Evolutionary conservation across 2,113 vertebrate species (phyloP), one percentile per base, ranked within the genome.

Genomic region (Phrynosoma blainvillii): DNA sequence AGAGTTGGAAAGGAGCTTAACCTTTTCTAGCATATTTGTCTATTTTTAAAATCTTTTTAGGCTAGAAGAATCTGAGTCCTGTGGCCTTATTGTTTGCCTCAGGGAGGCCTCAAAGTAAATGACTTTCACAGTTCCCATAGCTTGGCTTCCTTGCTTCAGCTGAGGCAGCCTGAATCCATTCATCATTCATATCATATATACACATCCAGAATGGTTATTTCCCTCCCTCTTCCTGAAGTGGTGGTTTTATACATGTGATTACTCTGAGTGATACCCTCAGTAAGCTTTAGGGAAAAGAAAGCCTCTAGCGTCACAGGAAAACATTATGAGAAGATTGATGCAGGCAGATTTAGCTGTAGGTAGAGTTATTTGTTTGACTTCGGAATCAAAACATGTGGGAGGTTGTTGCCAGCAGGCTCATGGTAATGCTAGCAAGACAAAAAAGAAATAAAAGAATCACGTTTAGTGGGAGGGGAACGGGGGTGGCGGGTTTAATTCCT

Each of bases 71-170:
- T 42, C 62, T 36, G 59, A 56, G 18, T 86, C 83, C 89, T 75
- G 6, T 71, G 77, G 76, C 62, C 66, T 81, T 81, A 71, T 68
- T 36, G 56, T 87, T 76, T 42, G 36, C 56, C 82, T 88, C 66
- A 84, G 62, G 32, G 85, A 85, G 56, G 71, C 89, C 77, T 90
- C 80, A 82, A 90, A 66, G 40, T 86, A 80, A 91, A 81, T 85
- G 80, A 89, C 84, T 88, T 76, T 75, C 65, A 91, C 90, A 88
- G 54, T 66, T 86, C 80, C 89, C 86, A 83, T 30, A 76, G 70
- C 66, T 82, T 87, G 83, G 73, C 84, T 79, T 81, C 74, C 84
- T 76, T 65, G 62, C 25, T 42, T 62, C 62, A 56, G 56, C 79
- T 77, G n/a, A 76, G 47, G 36, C 78, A 85, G 56, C 68, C 42